Evolutionary conservation across 2,797 vertebrate genomes (phyloP).

Genomic region (Syngnathus acus): DNA sequence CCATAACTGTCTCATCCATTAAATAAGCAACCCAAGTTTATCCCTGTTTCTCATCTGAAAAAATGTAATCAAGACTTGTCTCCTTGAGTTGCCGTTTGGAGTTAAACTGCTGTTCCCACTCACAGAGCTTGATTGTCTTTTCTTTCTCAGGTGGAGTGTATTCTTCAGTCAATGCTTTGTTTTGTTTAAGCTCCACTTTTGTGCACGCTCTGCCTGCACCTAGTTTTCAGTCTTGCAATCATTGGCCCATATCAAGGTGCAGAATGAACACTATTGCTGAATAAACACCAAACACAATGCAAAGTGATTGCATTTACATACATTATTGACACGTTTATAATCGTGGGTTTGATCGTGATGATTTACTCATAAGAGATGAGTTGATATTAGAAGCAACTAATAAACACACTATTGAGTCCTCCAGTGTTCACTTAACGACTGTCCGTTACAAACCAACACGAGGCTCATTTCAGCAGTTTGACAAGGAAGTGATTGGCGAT

Average conservation of each 20-base stretch:
- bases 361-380: background rate
- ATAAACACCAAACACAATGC: background rate
- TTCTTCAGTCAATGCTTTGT: background rate
- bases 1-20: background rate
- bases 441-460: background rate
- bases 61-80: background rate
- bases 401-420: too few relatives aligned
- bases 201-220: background rate
- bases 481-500: constrained; percentile 35
- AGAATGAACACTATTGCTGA: background rate
- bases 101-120: background rate
- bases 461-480: constrained; percentile 35
- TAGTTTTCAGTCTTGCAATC: background rate
- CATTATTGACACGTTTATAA: background rate
- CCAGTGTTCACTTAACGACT: background rate
- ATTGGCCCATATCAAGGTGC: background rate
- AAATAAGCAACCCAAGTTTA: background rate
- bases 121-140: background rate
- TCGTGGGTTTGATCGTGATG: background rate
- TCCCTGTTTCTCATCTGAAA: background rate
- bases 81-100: too few relatives aligned
- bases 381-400: background rate
- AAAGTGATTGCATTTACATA: background rate
- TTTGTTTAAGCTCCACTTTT: background rate
- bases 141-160: background rate